Base-by-base conservation (phyloP, 2,888 invertebrate species). In the Drosophila vallismaia region DNA sequence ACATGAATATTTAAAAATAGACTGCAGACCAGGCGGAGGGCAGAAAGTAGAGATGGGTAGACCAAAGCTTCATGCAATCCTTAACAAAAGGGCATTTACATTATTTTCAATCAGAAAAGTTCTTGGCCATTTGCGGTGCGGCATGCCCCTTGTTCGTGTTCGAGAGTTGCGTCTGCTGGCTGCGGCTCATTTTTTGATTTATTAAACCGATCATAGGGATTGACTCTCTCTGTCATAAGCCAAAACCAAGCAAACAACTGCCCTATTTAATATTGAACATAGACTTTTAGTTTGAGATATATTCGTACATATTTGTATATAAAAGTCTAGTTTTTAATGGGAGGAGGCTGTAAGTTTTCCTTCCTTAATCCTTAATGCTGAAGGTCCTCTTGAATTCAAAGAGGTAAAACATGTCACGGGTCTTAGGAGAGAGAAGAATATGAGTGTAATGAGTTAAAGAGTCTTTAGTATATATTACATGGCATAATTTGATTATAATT, bases 151-250 rank as follows among this genome's bases (percentile, higher is more conserved):
- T 63, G 50, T 57, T 54, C 50, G 62, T 19, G 19, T 19, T 19
- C 1, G 0, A 29, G 19, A 5, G 28, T 26, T 28, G 28, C 49
- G 29, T 49, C 48, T 52, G 49, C n/a, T 51, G 51, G 26, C 52
- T 60, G 48, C 54, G 51, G 42, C 36, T 46, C 26, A 36, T 36
- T 50, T 53, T 68, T 50, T 90, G 89, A 90, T 86, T 90, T 90
- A 90, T 90, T 90, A 90, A 90, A 90, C 82, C 87, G 89, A 90
- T 90, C 88, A 90, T 90, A 90, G 89, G 88, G 84, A 79, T 85
- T 79, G 90, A 90, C 90, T 85, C 82, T 86, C 77, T 19, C 63
- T 51, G 19, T 69, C 75, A 80, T 71, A 75, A 75, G 57, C 54
- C 74, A 73, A 72, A 79, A 68, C 51, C 42, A 66, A 26, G 38